phyloP scores from a whole-genome alignment of 1,140 invertebrate species.

The Colletes latitarsis region DNA sequence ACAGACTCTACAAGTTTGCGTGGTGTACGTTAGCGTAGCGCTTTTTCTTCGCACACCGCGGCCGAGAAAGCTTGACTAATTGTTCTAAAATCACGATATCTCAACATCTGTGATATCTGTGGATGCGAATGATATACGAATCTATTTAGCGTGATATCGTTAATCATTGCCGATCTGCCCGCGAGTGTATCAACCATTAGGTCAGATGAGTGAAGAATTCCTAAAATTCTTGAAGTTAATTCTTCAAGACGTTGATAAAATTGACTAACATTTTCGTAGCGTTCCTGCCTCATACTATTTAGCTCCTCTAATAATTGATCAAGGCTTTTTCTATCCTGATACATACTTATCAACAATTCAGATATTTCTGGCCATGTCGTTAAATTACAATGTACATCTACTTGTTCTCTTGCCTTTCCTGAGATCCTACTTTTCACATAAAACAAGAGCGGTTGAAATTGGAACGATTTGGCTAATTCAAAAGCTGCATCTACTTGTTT shows the following conservation, averaged over 20 bases:
- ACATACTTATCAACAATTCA: neutral
- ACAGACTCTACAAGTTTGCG: neutral
- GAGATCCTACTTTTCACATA: neutral
- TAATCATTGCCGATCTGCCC: conserved; percentile 1
- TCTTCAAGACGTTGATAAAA: conserved; percentile 2
- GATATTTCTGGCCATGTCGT: neutral
- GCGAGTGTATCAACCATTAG: neutral
- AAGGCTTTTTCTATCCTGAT: neutral
- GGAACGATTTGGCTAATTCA: neutral
- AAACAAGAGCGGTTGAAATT: neutral
- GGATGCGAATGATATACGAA: neutral
- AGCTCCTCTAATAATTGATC: conserved; percentile 9
- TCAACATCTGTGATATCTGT: neutral
- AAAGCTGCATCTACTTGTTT: conserved; percentile 7
- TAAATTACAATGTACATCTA: conserved; percentile 1
- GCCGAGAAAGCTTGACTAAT: neutral
- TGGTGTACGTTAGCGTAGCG: neutral
- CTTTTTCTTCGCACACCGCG: conserved; percentile 3
- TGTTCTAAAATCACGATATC: neutral
- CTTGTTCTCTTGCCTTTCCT: neutral
- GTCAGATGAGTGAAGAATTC: neutral
- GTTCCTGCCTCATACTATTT: neutral
- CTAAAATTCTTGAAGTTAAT: neutral
- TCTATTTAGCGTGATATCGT: neutral
- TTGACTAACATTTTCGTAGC: neutral